Evolutionary conservation across 2,888 invertebrate species (phyloP).

Genomic region (Spialia ferax): DNA sequence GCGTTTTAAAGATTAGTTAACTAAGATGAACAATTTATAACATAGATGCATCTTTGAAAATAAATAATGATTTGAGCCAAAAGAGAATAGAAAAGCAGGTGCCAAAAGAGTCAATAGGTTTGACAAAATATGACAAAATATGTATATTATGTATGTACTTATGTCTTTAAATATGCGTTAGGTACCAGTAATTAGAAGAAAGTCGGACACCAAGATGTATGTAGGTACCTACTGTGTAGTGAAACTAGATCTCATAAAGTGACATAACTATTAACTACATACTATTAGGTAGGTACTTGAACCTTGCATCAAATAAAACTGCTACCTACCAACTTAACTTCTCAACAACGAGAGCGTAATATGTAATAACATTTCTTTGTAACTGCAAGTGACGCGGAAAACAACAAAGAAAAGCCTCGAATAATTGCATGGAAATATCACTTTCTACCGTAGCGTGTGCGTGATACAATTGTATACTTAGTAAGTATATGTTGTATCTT

Average conservation of each 20-base stretch:
- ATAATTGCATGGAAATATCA: constrained; percentile 45
- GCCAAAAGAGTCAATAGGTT: too few relatives aligned
- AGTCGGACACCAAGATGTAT: not conserved
- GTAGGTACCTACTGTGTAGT: not conserved
- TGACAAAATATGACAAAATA: too few relatives aligned
- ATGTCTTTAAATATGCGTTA: not conserved
- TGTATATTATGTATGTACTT: too few relatives aligned
- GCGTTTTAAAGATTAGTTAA: not conserved
- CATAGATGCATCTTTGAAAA: not conserved
- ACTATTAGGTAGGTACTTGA: not conserved
- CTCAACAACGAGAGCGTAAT: constrained; percentile 12
- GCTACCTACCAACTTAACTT: not conserved
- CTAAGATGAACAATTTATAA: not conserved
- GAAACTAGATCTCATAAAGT: not conserved
- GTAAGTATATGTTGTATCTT: constrained; percentile 44
- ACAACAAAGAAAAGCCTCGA: constrained; percentile 40
- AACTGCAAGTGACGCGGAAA: constrained; percentile 27
- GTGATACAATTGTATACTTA: constrained; percentile 41
- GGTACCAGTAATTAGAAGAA: not conserved
- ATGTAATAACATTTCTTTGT: constrained; percentile 24
- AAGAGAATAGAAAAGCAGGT: too few relatives aligned
- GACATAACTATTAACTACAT: not conserved
- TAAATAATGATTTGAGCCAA: not conserved
- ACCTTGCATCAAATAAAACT: not conserved
- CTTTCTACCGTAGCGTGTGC: constrained; percentile 51